phyloP scores from a whole-genome alignment of 2,888 invertebrate genomes.

The Protonemura montana region DNA sequence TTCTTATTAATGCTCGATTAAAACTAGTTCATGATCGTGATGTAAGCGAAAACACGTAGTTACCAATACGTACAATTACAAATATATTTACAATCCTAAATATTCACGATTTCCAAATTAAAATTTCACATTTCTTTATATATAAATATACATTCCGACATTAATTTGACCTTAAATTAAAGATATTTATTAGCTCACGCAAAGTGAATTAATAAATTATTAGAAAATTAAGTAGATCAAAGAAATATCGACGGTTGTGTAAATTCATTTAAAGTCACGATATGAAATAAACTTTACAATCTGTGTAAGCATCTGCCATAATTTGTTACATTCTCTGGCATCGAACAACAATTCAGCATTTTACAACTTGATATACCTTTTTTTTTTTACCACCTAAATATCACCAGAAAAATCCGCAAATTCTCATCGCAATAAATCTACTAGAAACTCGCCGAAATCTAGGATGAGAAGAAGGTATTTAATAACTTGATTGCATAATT shows the following conservation, averaged over 20 bases:
- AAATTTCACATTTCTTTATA: neutral
- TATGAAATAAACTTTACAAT: too few relatives aligned
- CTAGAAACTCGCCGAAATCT: neutral
- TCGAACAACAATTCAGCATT: neutral
- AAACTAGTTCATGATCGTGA: neutral
- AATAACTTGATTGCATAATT: neutral
- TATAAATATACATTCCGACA: neutral
- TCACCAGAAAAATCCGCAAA: neutral
- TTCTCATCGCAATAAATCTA: neutral
- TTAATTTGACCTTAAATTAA: neutral
- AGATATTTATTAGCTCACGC: neutral
- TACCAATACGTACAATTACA: neutral
- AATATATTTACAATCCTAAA: neutral
- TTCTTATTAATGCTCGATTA: neutral
- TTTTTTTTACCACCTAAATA: too few relatives aligned
- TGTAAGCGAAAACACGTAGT: neutral
- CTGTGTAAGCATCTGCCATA: too few relatives aligned
- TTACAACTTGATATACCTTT: too few relatives aligned
- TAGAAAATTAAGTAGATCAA: neutral
- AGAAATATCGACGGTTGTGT: neutral
- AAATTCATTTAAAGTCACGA: neutral
- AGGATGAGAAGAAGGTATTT: neutral
- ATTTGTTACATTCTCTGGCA: too few relatives aligned
- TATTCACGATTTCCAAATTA: neutral
- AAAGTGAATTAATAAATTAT: neutral